These are phyloP conservation scores for Chymomyza costata DNA, from an alignment of 1,140 invertebrate species.

Conservation along the genomic window DNA sequence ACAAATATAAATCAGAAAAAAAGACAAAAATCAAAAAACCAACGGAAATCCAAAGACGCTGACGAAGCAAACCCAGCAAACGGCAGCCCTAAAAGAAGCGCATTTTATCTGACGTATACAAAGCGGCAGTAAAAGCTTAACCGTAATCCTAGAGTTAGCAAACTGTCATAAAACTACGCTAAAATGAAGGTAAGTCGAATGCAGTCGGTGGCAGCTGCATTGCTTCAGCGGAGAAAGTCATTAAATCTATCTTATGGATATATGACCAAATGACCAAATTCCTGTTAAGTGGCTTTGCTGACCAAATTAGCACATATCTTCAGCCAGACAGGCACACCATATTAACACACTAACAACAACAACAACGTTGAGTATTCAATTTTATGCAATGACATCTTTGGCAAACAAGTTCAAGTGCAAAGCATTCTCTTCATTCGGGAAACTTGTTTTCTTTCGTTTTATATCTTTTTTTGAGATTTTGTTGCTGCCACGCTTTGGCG, in stretches of 20 bases:
- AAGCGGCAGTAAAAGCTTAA: no score
- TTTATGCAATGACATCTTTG: conserved; percentile 55
- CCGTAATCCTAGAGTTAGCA: no score
- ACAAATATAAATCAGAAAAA: neutral
- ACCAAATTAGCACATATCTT: conserved; percentile 2
- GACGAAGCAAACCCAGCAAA: conserved; percentile 15
- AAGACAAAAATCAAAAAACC: conserved; percentile 9
- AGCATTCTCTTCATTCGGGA: conserved; percentile 35
- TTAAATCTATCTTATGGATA: no score
- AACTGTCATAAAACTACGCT: no score
- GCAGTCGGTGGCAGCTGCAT: no score
- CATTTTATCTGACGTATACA: no score
- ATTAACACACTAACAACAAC: neutral
- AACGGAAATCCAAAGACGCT: neutral
- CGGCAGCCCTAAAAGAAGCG: conserved; percentile 12
- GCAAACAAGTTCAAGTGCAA: conserved; percentile 65
- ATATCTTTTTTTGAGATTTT: no score
- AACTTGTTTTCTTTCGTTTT: conserved; percentile 62
- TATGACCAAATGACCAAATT: conserved; percentile 42
- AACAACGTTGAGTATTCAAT: no score
- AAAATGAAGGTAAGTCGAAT: conserved; percentile 54
- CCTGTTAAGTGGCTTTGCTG: neutral
- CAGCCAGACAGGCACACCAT: neutral
- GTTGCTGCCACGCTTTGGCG: conserved; percentile 48
- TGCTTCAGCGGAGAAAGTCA: conserved; percentile 45